phyloP scores from a whole-genome alignment of 2,113 vertebrate species.

The Cairina moschata region DNA sequence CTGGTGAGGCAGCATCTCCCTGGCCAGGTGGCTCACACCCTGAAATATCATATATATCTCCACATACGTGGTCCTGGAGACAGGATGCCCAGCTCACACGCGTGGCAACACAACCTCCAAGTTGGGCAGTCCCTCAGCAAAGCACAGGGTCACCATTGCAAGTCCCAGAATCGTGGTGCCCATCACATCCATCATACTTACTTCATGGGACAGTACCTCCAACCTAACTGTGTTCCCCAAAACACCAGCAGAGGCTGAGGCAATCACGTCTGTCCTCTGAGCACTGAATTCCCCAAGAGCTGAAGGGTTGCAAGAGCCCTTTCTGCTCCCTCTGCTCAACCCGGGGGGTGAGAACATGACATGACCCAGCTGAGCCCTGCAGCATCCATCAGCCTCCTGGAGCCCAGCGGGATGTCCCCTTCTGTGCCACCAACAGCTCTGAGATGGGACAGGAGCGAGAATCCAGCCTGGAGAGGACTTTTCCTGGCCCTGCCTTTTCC shows the following conservation, averaged over 20 bases:
- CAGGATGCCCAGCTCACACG: not conserved
- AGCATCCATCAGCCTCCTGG: fast-evolving
- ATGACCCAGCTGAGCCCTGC: not conserved
- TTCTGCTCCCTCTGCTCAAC: not conserved
- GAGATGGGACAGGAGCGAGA: not conserved
- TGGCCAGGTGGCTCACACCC: not conserved
- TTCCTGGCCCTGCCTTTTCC: not conserved
- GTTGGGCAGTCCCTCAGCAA: not conserved
- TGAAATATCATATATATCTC: not conserved
- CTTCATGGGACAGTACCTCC: not conserved
- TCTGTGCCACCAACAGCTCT: not conserved
- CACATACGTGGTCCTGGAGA: not conserved
- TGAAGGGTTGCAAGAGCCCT: not conserved
- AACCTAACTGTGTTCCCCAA: not conserved
- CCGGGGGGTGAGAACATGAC: not conserved
- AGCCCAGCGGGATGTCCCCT: not conserved
- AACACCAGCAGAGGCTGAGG: not conserved
- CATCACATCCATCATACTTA: not conserved
- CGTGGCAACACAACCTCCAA: fast-evolving
- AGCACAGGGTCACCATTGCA: not conserved
- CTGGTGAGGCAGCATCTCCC: not conserved
- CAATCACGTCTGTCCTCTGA: not conserved
- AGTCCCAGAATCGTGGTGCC: not conserved
- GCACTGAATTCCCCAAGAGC: not conserved
- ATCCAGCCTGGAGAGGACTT: not conserved